Conservation (phyloP, 2,113 vertebrate genomes). For the Larimichthys polyactis region DNA sequence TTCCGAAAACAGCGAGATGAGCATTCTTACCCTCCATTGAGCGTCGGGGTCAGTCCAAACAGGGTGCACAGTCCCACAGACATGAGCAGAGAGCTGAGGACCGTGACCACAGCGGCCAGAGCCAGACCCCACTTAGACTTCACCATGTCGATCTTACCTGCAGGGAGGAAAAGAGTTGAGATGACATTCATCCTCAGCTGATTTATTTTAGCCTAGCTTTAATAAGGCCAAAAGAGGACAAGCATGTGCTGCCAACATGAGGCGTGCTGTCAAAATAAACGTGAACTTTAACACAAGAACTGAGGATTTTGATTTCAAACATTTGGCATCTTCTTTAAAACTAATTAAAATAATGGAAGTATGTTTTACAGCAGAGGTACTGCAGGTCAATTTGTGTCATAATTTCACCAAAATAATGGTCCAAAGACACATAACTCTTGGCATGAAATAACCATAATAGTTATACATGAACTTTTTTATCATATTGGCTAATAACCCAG, state of each 20-base stretch:
- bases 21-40: slow-evolving; percentile 94
- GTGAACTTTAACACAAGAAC: not conserved
- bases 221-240: not conserved
- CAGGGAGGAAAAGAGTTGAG: not conserved
- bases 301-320: not conserved
- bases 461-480: no score
- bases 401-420: no score
- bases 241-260: not conserved
- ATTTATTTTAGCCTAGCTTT: no score
- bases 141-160: slow-evolving; percentile 99
- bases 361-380: not conserved
- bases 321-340: not conserved
- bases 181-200: not conserved
- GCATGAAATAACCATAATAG: no score
- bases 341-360: not conserved
- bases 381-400: no score
- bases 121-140: slow-evolving; percentile 99
- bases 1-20: slow-evolving; percentile 7
- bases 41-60: slow-evolving; percentile 96
- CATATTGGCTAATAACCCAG: no score
- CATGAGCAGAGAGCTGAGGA: slow-evolving; percentile 99
- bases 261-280: not conserved
- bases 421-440: no score
- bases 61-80: slow-evolving; percentile 97
- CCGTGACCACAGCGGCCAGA: slow-evolving; percentile 95